Percentiles rank a stretch among this genome's conserved stretches.
Evolutionary conservation across 2,888 invertebrate species (phyloP).

Genomic region (Drosophila vallismaia): DNA sequence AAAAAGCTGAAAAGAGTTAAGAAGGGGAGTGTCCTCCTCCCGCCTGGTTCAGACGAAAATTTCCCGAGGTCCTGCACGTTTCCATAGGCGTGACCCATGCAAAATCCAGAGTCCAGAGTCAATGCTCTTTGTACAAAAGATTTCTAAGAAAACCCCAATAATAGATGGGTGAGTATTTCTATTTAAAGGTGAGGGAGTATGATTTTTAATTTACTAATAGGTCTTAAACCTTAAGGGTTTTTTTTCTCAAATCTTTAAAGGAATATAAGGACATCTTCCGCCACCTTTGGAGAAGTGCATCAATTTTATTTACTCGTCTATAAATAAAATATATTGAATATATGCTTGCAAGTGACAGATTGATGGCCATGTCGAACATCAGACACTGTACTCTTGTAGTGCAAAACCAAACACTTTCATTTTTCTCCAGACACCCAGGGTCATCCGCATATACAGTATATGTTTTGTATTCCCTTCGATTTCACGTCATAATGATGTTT

Average conservation of each 20-base stretch:
- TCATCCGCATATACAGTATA: neutral
- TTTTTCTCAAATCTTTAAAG: neutral
- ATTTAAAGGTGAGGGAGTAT: slow-evolving; percentile 6
- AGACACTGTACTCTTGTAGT: neutral
- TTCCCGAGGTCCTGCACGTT: slow-evolving; percentile 62
- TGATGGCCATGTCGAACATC: slow-evolving; percentile 42
- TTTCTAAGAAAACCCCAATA: neutral
- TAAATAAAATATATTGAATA: neutral
- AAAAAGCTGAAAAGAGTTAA: slow-evolving; percentile 36
- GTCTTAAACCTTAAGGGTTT: neutral
- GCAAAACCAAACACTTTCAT: slow-evolving; percentile 29
- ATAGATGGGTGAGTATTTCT: slow-evolving; percentile 10
- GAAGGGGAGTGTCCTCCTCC: slow-evolving; percentile 4
- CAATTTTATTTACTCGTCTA: neutral
- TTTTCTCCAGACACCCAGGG: slow-evolving; percentile 23
- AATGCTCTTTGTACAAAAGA: slow-evolving; percentile 30
- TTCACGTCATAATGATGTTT: slow-evolving; percentile 45
- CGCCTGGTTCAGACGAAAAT: slow-evolving; percentile 47
- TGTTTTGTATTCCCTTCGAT: neutral
- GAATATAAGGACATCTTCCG: neutral
- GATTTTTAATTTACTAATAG: slow-evolving; percentile 4
- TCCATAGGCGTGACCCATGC: slow-evolving; percentile 63
- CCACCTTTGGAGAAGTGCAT: neutral
- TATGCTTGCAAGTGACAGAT: slow-evolving; percentile 24
- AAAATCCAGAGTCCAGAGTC: slow-evolving; percentile 48